Evolutionary conservation across 1,140 invertebrate species (phyloP).

Genomic region (Drosophila dunni): DNA sequence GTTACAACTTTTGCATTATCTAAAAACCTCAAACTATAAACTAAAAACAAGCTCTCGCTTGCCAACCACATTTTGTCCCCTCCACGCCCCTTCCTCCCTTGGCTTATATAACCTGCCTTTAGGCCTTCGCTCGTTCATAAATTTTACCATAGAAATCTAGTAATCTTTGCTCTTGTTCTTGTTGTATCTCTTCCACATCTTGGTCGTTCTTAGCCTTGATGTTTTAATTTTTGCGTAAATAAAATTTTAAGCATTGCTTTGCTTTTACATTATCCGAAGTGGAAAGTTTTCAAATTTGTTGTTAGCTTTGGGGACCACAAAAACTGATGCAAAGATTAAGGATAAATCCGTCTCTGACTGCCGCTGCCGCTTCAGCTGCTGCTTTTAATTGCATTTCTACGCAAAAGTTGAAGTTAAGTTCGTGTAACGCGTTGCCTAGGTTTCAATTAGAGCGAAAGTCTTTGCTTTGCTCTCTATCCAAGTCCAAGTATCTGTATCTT

Average conservation of each 20-base stretch:
- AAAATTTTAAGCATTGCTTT: constrained; percentile 77
- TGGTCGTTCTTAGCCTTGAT: constrained; percentile 50
- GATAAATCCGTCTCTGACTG: constrained; percentile 75
- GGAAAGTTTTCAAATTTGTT: constrained; percentile 58
- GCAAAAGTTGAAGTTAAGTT: constrained; percentile 73
- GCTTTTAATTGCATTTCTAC: constrained; percentile 80
- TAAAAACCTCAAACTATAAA: constrained; percentile 80
- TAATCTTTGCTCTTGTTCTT: constrained; percentile 2
- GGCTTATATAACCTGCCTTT: constrained; percentile 73
- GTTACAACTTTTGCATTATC: constrained; percentile 81
- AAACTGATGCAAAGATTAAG: constrained; percentile 76
- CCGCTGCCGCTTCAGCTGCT: constrained; percentile 62
- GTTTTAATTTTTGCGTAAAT: constrained; percentile 80
- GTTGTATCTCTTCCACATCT: neutral
- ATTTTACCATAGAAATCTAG: constrained; percentile 60
- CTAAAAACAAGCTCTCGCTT: constrained; percentile 46
- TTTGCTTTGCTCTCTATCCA: constrained; percentile 21
- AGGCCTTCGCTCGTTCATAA: constrained; percentile 55
- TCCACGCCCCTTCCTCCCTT: neutral
- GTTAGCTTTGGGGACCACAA: constrained; percentile 68
- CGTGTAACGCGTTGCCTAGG: constrained; percentile 62
- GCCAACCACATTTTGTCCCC: constrained; percentile 4
- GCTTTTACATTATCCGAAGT: constrained; percentile 63
- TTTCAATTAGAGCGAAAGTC: constrained; percentile 66
- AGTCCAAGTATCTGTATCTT: constrained; percentile 20